Evolutionary conservation across 2,797 vertebrate species (phyloP), one percentile per base, ranked within the genome.

Genomic region (Merluccius polli): DNA sequence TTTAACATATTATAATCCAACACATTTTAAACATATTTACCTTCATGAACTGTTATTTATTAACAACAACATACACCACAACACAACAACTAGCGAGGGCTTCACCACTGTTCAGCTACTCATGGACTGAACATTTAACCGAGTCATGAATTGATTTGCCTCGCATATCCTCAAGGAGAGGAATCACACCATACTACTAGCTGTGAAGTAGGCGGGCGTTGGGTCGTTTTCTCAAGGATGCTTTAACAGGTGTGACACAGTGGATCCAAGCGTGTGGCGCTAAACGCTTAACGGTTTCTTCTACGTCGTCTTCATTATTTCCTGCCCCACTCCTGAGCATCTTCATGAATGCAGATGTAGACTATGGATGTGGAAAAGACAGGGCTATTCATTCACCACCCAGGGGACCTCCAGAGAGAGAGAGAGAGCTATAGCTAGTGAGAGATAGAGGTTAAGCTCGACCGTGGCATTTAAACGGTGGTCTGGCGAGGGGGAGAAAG

Each of bases 331-430:
- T 79, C 77, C 38, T 73, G 78, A 84, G 77, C 79, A 86, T 91
- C 88, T 90, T 92, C 92, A 94, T 93, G 90, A 91, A 89, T 81
- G 82, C 79, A 80, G n/a, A n/a, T n/a, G 87, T 70, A 80, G 88
- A 18, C 4, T 92, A 91, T 91, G 89, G 90, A 92, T 90, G 90
- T 87, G 77, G 82, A 80, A 77, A 73, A 87, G 89, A 90, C 89
- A 87, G 78, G 89, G 89, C 87, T 88, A 93, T 93, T 92, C 87
- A 90, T 92, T 87, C 77, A 82, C 83, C 85, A 82, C 88, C 82
- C 87, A 74, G 33, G 86, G 84, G 91, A 84, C 87, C 79, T 70
- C 24, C 30, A 81, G 82, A 79, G 59, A 73, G 75, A 87, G 76
- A 68, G 74, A 52, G 79, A 72, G n/a, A 73, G 74, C 72, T 71